Percentiles rank a stretch among this genome's conserved stretches.
Evolutionary conservation across 2,888 invertebrate genomes (phyloP).

Genomic region (Aspidiotus rigidus): DNA sequence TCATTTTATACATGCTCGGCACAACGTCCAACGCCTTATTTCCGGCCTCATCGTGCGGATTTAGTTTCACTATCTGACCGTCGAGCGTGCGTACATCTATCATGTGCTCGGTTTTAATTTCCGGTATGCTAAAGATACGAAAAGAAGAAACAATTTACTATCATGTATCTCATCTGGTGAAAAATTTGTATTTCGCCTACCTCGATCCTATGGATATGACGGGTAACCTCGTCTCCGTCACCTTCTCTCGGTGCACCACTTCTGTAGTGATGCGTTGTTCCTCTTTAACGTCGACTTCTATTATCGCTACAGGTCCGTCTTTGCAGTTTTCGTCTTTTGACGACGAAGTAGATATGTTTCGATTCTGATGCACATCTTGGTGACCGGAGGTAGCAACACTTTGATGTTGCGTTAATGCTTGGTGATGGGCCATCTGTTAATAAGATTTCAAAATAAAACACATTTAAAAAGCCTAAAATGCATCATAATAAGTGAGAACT

Average conservation of each 20-base stretch:
- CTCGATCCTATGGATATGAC: slow-evolving; percentile 28
- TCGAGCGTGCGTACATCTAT: slow-evolving; percentile 58
- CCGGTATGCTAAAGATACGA: slow-evolving; percentile 40
- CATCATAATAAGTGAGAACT: neutral
- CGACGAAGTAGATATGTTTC: slow-evolving; percentile 6
- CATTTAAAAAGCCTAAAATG: neutral
- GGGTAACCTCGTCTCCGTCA: slow-evolving; percentile 24
- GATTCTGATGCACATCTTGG: slow-evolving; percentile 24
- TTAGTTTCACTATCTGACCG: slow-evolving; percentile 65
- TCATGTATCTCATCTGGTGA: too few relatives aligned
- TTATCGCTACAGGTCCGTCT: slow-evolving; percentile 6
- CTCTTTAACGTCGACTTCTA: slow-evolving; percentile 28
- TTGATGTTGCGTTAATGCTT: slow-evolving; percentile 46
- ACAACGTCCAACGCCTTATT: slow-evolving; percentile 55
- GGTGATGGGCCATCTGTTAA: slow-evolving; percentile 47
- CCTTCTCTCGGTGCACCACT: slow-evolving; percentile 21
- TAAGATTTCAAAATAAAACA: neutral
- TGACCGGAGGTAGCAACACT: slow-evolving; percentile 35
- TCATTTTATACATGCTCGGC: slow-evolving; percentile 69
- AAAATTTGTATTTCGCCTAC: slow-evolving; percentile 3
- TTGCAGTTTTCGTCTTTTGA: slow-evolving; percentile 19
- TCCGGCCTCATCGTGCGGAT: slow-evolving; percentile 54
- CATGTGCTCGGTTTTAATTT: slow-evolving; percentile 46
- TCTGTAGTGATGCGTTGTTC: slow-evolving; percentile 36
- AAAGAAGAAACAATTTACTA: neutral